Conservation (phyloP, 2,888 invertebrate species). For the Plagodis pulveraria region DNA sequence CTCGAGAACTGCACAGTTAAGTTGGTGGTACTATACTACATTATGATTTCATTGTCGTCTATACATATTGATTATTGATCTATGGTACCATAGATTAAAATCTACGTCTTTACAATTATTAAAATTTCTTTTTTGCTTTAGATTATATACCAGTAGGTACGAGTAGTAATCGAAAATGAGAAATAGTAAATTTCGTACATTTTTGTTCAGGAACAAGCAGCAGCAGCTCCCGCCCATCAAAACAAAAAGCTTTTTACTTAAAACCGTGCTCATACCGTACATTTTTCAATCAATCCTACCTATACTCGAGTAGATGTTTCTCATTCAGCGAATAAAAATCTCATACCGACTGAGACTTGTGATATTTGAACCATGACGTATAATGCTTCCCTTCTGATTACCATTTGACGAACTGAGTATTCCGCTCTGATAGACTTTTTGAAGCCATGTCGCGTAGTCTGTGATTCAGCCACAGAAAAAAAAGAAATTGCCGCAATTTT, state of each 20-base stretch:
- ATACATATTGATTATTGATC: too few species aligned
- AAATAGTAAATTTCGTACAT: too few species aligned
- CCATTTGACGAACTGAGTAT: constrained; percentile 80
- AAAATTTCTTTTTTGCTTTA: too few species aligned
- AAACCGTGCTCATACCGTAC: constrained; percentile 29
- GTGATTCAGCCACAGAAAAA: constrained; percentile 60
- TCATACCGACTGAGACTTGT: constrained; percentile 63
- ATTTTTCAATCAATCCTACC: constrained; percentile 51
- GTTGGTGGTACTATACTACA: too few species aligned
- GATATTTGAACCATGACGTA: constrained; percentile 81
- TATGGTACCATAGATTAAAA: too few species aligned
- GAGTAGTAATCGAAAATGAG: too few species aligned
- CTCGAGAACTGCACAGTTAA: too few species aligned
- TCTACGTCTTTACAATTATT: too few species aligned
- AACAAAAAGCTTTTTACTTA: constrained; percentile 23
- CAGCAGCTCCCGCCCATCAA: not conserved
- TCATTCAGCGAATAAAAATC: constrained; percentile 68
- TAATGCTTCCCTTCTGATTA: constrained; percentile 78
- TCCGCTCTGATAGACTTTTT: constrained; percentile 77
- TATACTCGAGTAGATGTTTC: constrained; percentile 53
- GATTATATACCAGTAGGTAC: too few species aligned
- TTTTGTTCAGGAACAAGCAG: too few species aligned
- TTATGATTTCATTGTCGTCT: too few species aligned
- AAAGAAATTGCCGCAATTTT: constrained; percentile 65
- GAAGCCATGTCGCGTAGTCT: constrained; percentile 62